phyloP scores from a whole-genome alignment of 2,797 vertebrate genomes.

The Kryptopterus vitreolus region DNA sequence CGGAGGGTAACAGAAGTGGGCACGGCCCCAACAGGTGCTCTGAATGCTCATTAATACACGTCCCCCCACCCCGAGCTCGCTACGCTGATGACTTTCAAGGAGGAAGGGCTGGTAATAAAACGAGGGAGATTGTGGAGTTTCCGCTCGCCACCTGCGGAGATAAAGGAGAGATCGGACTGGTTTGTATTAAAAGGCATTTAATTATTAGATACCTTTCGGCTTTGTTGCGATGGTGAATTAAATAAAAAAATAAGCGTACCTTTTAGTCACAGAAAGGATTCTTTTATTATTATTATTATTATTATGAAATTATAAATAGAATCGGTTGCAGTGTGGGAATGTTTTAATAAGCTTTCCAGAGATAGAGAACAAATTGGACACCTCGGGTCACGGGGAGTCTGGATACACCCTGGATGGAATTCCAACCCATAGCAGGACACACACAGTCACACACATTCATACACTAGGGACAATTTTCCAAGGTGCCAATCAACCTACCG shows the following conservation, averaged over 20 bases:
- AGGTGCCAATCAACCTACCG: no score
- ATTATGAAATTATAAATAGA: background rate
- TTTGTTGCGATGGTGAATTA: background rate
- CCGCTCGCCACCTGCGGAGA: background rate
- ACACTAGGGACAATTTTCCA: no score
- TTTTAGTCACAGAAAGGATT: background rate
- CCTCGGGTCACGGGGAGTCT: no score
- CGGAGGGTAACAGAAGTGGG: slow-evolving; percentile 9
- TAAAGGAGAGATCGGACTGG: background rate
- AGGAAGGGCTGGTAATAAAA: background rate
- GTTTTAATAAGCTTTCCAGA: background rate
- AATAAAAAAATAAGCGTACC: background rate
- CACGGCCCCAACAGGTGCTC: slow-evolving; percentile 45
- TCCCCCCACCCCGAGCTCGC: background rate
- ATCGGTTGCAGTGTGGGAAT: background rate
- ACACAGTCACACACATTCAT: no score
- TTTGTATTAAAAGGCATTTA: background rate
- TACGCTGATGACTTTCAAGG: slow-evolving; percentile 38
- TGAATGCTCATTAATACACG: slow-evolving; percentile 39
- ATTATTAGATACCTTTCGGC: background rate
- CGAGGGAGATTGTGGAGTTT: background rate
- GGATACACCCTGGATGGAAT: no score
- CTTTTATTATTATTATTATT: background rate
- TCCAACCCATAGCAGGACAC: no score
- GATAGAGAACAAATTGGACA: background rate